Evolutionary conservation across 2,797 vertebrate genomes (phyloP).

Genomic region (Sylvilagus floridanus): DNA sequence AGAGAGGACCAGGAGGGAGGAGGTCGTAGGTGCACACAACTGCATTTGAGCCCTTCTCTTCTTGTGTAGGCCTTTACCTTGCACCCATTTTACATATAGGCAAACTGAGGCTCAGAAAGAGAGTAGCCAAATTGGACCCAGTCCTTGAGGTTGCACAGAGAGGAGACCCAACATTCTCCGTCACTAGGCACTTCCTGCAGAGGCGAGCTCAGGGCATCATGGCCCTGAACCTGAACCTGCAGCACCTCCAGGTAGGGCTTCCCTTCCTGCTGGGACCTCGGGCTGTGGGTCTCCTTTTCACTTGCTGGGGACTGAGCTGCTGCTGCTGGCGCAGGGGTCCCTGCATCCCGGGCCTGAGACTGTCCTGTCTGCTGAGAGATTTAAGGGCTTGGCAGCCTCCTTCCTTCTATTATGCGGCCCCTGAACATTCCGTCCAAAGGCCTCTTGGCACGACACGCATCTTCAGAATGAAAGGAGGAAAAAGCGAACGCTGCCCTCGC

Average conservation of each 20-base stretch:
- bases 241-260: neutral
- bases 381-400: constrained; percentile 62
- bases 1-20: neutral
- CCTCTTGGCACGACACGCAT: constrained; percentile 59
- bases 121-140: neutral
- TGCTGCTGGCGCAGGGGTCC: constrained; percentile 17
- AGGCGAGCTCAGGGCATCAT: neutral
- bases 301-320: neutral
- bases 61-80: neutral
- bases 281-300: neutral
- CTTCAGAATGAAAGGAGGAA: constrained; percentile 51
- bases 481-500: constrained; percentile 45
- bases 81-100: neutral
- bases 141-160: neutral
- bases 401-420: constrained; percentile 34
- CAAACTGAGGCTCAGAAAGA: neutral
- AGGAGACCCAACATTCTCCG: neutral
- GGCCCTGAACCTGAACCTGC: neutral
- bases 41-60: neutral
- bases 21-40: too few species aligned
- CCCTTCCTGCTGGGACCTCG: neutral
- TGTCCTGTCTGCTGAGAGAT: constrained; percentile 58
- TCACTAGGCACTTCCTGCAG: neutral
- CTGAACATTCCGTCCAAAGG: constrained; percentile 76
- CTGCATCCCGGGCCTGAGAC: neutral